These are phyloP conservation scores for Aptenodytes forsteri DNA, from an alignment of 2,113 vertebrate species.

Conservation along the genomic window DNA sequence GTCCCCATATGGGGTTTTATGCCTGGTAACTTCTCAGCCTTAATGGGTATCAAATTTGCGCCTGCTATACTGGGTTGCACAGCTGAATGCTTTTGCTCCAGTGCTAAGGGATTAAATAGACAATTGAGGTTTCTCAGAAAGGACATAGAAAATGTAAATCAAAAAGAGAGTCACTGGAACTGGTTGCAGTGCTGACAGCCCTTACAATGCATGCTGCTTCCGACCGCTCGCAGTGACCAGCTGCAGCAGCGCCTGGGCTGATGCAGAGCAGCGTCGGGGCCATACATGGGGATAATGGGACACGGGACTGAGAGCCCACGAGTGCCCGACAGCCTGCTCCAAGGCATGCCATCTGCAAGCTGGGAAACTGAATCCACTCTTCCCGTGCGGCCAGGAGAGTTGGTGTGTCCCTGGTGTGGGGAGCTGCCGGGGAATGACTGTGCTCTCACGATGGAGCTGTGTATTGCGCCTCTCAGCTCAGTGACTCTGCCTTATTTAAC, in stretches of 20 bases:
- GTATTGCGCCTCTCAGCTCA: background rate
- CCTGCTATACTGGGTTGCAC: conserved; percentile 24
- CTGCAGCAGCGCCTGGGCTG: background rate
- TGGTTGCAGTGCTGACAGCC: conserved; percentile 46
- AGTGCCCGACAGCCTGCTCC: background rate
- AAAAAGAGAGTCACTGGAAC: conserved; percentile 21
- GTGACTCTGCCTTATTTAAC: background rate
- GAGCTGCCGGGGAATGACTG: background rate
- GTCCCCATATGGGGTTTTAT: conserved; percentile 46
- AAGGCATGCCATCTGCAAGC: background rate
- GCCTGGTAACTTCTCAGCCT: conserved; percentile 38
- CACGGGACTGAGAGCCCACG: background rate
- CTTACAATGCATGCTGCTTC: background rate
- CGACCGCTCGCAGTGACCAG: fast-evolving
- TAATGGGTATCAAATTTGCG: conserved; percentile 57
- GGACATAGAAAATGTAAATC: conserved; percentile 55
- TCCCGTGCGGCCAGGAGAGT: background rate
- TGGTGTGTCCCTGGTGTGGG: background rate
- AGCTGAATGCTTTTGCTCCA: conserved; percentile 48
- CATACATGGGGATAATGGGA: fast-evolving
- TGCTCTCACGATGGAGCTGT: background rate
- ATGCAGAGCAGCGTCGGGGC: fast-evolving
- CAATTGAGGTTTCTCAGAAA: conserved; percentile 64
- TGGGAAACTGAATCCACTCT: background rate
- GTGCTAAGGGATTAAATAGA: conserved; percentile 48